Evolutionary conservation across 1,140 invertebrate species (phyloP).

Genomic region (Drosophila tropicalis): DNA sequence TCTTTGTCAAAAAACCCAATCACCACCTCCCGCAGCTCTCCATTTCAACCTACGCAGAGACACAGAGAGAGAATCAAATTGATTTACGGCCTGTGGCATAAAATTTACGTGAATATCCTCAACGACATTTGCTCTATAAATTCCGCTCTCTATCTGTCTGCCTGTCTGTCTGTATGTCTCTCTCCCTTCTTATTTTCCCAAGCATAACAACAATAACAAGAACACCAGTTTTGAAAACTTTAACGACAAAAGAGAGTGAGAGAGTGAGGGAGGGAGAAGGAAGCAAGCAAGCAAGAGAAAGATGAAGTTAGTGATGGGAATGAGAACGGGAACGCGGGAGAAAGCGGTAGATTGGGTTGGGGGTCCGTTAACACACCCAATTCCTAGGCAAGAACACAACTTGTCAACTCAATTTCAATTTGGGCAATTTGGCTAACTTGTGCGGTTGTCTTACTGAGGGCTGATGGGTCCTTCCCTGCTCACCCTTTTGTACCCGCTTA

Average conservation of each 20-base stretch:
- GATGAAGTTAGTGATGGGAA: constrained; percentile 11
- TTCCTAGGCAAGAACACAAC: constrained; percentile 53
- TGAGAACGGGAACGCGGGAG: neutral
- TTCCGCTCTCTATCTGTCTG: constrained; percentile 21
- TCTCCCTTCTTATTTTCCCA: constrained; percentile 8
- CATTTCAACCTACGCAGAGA: neutral
- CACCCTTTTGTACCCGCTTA: constrained; percentile 7
- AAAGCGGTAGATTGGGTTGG: neutral
- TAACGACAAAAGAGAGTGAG: neutral
- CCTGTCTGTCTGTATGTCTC: no score
- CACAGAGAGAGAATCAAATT: constrained; percentile 50
- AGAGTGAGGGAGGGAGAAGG: neutral
- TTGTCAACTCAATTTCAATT: constrained; percentile 82
- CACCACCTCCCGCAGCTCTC: constrained; percentile 15
- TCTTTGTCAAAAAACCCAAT: constrained; percentile 49
- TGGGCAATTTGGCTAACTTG: constrained; percentile 79
- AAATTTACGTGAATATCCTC: constrained; percentile 23
- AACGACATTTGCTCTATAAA: constrained; percentile 56
- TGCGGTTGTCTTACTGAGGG: constrained; percentile 61
- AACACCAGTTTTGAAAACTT: constrained; percentile 37
- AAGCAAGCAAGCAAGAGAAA: constrained; percentile 21
- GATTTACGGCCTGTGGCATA: constrained; percentile 58
- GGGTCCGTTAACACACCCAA: constrained; percentile 11
- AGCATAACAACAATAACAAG: constrained; percentile 35
- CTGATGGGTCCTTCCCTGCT: constrained; percentile 1